Evolutionary conservation across 2,888 invertebrate species (phyloP), one percentile per base, ranked within the genome.

Genomic region (Amorpha juglandis): DNA sequence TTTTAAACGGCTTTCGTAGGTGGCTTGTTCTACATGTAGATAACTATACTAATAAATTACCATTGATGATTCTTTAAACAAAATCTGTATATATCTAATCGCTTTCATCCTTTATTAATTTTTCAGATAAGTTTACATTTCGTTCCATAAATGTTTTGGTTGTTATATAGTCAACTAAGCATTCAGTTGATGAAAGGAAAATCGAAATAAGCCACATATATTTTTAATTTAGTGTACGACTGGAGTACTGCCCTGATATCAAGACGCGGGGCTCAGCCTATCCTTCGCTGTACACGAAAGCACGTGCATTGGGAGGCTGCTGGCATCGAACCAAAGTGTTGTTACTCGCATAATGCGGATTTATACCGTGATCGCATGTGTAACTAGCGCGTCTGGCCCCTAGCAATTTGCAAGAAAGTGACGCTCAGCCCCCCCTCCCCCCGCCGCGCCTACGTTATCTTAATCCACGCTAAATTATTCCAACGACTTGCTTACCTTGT

Each of bases 311-410:
- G 77, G 71, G 67, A 75, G 85, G 83, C 86, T 84, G 86, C 87
- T 92, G 91, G 92, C 92, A 91, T 76, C 81, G 88, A 84, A 89
- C 91, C 92, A 92, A 91, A 88, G 86, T 84, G 87, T 80, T 90
- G 90, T 90, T 82, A 87, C 87, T 85, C 85, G 88, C 83, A 87
- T 90, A 90, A 90, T 89, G 81, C 83, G 86, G 88, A 90, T 90
- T 90, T 91, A 91, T 88, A 86, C 78, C 79, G 82, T 79, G 80
- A 69, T 69, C 71, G 71, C 70, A 71, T 70, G 74, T 71, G 66
- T 52, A 62, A 63, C 68, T 70, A 63, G 68, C 80, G 67, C 80
- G 82, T 84, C 84, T 84, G 82, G 83, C 85, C 82, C 85, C 78
- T 69, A 83, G 87, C 86, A 85, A 88, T 90, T 89, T 89, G 79